These are phyloP conservation scores for Ceratina calcarata DNA, from an alignment of 1,140 invertebrate genomes.

Conservation along the genomic window DNA sequence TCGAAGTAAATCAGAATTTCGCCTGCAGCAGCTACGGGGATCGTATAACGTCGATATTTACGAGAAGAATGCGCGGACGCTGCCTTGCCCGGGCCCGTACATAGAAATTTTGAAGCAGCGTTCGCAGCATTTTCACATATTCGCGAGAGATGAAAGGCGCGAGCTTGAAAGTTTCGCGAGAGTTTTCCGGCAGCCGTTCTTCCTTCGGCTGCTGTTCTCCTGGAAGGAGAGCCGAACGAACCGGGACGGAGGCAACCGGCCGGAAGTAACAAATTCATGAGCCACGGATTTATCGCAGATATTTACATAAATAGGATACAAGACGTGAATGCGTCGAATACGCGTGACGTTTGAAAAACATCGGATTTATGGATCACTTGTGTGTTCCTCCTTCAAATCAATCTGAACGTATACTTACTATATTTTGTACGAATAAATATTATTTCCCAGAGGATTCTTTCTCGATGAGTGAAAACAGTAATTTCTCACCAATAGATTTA, in stretches of 20 bases:
- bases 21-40: neutral
- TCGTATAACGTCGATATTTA: neutral
- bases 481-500: too few species aligned
- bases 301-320: conserved; percentile 76
- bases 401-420: neutral
- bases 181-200: neutral
- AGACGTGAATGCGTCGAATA: conserved; percentile 61
- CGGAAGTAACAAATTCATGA: conserved; percentile 77
- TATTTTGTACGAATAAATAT: too few species aligned
- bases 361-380: conserved; percentile 55
- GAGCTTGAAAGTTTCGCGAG: too few species aligned
- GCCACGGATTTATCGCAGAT: conserved; percentile 74
- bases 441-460: too few species aligned
- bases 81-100: too few species aligned
- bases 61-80: neutral
- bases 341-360: conserved; percentile 56
- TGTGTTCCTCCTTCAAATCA: conserved; percentile 47
- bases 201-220: neutral
- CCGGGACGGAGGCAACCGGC: conserved; percentile 59
- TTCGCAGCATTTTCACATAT: neutral
- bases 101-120: neutral
- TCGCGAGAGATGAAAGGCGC: neutral
- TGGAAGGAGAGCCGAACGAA: neutral
- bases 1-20: neutral
- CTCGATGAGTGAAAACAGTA: too few species aligned